phyloP scores from a whole-genome alignment of 2,888 invertebrate species.

The Melanchra persicariae region DNA sequence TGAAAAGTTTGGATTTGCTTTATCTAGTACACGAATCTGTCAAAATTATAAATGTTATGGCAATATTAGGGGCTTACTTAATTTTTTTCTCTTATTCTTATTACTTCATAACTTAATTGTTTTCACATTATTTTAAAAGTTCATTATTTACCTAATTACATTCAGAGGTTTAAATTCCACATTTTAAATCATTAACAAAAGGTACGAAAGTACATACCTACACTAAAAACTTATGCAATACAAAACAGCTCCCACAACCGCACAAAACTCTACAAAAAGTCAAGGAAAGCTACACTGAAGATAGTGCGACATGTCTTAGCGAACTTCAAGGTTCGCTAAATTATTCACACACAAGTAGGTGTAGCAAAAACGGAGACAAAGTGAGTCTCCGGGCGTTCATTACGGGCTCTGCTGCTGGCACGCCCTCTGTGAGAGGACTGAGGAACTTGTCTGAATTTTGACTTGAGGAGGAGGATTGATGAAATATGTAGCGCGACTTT shows the following conservation, averaged over 20 bases:
- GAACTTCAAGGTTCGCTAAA: conserved; percentile 67
- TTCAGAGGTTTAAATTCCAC: too few species aligned
- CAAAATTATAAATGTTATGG: too few species aligned
- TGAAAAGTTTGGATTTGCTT: too few species aligned
- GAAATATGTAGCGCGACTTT: conserved; percentile 19
- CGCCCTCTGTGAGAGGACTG: conserved; percentile 50
- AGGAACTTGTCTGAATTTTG: conserved; percentile 53
- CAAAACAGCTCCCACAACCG: neutral
- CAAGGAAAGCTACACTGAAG: conserved; percentile 33
- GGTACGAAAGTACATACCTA: too few species aligned
- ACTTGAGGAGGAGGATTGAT: conserved; percentile 32
- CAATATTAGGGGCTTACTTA: too few species aligned
- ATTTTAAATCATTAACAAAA: neutral
- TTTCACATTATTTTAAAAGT: too few species aligned
- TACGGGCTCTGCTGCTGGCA: conserved; percentile 70
- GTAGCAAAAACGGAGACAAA: conserved; percentile 81
- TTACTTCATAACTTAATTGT: too few species aligned
- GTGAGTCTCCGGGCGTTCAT: conserved; percentile 81
- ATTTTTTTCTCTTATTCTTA: too few species aligned
- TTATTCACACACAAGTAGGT: conserved; percentile 76
- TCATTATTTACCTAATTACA: too few species aligned
- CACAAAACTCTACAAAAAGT: conserved; percentile 14
- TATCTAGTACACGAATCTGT: too few species aligned
- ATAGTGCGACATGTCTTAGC: conserved; percentile 52
- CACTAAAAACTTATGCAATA: neutral